Evolutionary conservation across 2,113 vertebrate species (phyloP).

Genomic region (Tringa solitaria): DNA sequence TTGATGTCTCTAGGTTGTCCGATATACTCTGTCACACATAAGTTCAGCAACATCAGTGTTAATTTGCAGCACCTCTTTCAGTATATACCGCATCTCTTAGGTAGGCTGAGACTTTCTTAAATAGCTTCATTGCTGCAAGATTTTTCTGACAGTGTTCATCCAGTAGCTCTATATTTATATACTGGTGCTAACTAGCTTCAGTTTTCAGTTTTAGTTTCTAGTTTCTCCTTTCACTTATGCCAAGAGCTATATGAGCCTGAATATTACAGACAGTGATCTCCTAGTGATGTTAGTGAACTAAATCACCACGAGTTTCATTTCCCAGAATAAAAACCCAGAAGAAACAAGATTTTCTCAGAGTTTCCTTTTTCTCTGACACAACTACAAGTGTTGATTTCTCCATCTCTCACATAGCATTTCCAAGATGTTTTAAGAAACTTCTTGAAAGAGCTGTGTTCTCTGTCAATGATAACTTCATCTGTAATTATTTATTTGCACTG

Average conservation of each 20-base stretch:
- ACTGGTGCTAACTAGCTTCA: background rate
- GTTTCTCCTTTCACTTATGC: background rate
- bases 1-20: background rate
- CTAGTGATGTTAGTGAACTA: background rate
- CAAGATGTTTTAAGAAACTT: background rate
- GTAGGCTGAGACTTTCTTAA: background rate
- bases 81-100: background rate
- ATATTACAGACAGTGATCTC: background rate
- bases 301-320: background rate
- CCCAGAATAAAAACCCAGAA: no score
- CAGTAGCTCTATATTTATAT: background rate
- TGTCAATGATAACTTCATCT: background rate
- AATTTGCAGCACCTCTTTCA: background rate
- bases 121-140: background rate
- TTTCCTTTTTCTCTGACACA: background rate
- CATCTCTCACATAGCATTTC: background rate
- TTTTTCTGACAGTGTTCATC: background rate
- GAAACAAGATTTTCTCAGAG: background rate
- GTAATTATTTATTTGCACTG: background rate
- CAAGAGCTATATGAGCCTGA: background rate
- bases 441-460: background rate
- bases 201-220: background rate
- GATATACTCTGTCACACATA: background rate
- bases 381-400: background rate
- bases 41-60: background rate